Base-by-base conservation (phyloP, 1,140 invertebrate species). In the Ceratoteleas bidentatus region DNA sequence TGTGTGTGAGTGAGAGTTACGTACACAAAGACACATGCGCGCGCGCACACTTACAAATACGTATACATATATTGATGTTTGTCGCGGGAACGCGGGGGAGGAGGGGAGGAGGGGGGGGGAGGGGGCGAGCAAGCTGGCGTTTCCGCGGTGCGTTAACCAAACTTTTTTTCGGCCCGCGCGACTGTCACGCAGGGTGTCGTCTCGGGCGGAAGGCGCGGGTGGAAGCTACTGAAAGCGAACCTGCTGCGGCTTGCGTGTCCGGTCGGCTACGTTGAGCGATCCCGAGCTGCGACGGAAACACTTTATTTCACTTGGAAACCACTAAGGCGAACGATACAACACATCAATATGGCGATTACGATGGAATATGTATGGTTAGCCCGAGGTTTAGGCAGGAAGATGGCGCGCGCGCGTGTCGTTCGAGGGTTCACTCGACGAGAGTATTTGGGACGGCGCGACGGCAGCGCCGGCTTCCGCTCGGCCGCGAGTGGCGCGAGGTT, bases 321-420 rank as follows among this genome's bases (percentile, higher is more conserved):
- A 89, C 89, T 88, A 88, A 84, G 84, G 85, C 87, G 83, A 90
- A 90, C 88, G 89, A 91, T 91, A 91, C 89, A 91, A 91, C 88
- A 91, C 89, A 91, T 90, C 90, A 91, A 91, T 91, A 91, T 91
- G 90, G 90, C 90, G 90, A 91, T 90, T 90, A 91, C 90, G 88
- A 89, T 90, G 85, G 88, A 91, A 91, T n/a, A n/a, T n/a, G n/a
- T 91, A 90, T 91, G 89, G 90, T 89, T 87, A 90, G 75, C 58
- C 49, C 64, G 70, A 84, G 80, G 79, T 84, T 83, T 79, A 45
- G 81, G 66, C 57, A 65, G 64, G 53, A 64, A 78, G 60, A 78
- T 65, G 53, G 11, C 33, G 56, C 33, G 68, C 38, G 57, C 49
- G n/a, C 53, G 61, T 50, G 54, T 24, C 56, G 40, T 9, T 7